Evolutionary conservation across 1,140 invertebrate species (phyloP).

Genomic region (Cydia fagiglandana): DNA sequence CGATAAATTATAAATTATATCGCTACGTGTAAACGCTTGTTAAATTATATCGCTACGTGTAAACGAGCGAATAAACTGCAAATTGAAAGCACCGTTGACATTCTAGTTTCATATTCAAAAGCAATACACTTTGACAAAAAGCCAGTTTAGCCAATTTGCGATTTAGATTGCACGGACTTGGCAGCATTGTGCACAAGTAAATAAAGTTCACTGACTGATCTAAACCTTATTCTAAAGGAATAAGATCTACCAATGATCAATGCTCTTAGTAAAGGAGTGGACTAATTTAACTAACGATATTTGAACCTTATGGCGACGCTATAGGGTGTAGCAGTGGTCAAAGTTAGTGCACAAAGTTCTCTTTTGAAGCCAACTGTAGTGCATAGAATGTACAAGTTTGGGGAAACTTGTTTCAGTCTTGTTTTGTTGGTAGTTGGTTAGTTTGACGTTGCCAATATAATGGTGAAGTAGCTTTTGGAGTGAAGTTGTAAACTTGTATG

Average conservation of each 20-base stretch:
- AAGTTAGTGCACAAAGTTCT: too few relatives aligned
- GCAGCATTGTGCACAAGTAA: slow-evolving; percentile 2
- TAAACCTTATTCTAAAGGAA: too few relatives aligned
- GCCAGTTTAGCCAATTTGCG: slow-evolving; percentile 2
- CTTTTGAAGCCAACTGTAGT: too few relatives aligned
- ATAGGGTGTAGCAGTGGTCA: too few relatives aligned
- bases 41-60: neutral
- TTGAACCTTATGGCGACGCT: too few relatives aligned
- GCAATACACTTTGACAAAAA: slow-evolving; percentile 14
- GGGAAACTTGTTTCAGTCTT: neutral
- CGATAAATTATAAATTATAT: neutral
- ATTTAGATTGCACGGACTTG: slow-evolving; percentile 21
- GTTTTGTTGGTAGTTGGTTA: slow-evolving; percentile 1
- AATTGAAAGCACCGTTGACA: neutral
- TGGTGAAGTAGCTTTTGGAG: neutral
- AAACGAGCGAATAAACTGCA: neutral
- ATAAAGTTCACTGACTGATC: neutral
- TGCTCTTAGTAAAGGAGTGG: too few relatives aligned
- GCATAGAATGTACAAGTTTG: slow-evolving; percentile 7
- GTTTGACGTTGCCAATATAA: neutral
- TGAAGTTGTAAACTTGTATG: too few relatives aligned
- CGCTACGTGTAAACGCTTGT: neutral
- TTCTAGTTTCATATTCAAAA: slow-evolving; percentile 21
- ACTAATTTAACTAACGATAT: too few relatives aligned
- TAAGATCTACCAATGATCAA: too few relatives aligned